These are phyloP conservation scores for Tiliacea citrago DNA, from an alignment of 2,888 invertebrate genomes.

Conservation along the genomic window DNA sequence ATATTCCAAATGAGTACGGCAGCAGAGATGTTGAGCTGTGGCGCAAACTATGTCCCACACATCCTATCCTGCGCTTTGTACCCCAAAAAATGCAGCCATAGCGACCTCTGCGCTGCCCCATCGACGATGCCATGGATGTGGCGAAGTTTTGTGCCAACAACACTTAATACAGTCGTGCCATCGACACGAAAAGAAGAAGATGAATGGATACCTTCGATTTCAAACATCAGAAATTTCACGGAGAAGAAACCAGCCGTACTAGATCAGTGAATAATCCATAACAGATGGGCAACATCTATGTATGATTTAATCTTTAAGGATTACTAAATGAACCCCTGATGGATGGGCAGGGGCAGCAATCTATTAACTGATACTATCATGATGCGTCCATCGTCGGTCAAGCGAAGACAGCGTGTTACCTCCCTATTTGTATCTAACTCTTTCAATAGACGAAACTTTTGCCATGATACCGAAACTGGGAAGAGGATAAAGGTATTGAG, in stretches of 20 bases:
- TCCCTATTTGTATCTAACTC: neutral
- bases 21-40: neutral
- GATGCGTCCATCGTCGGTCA: neutral
- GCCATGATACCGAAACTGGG: neutral
- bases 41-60: neutral
- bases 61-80: neutral
- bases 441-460: neutral
- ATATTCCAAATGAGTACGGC: neutral
- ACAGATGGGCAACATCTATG: constrained; percentile 1
- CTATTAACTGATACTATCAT: constrained; percentile 41
- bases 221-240: neutral
- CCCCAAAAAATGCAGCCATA: neutral
- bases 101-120: neutral
- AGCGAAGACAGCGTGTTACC: neutral
- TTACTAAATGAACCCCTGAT: constrained; percentile 18
- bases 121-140: neutral
- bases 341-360: constrained; percentile 20
- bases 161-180: neutral
- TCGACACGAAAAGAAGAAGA: neutral
- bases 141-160: neutral
- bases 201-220: neutral
- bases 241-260: neutral
- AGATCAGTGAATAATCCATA: neutral
- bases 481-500: neutral
- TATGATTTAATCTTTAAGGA: constrained; percentile 27